Evolutionary conservation across 2,888 invertebrate genomes (phyloP).

Genomic region (Chrysopilus asiliformis): DNA sequence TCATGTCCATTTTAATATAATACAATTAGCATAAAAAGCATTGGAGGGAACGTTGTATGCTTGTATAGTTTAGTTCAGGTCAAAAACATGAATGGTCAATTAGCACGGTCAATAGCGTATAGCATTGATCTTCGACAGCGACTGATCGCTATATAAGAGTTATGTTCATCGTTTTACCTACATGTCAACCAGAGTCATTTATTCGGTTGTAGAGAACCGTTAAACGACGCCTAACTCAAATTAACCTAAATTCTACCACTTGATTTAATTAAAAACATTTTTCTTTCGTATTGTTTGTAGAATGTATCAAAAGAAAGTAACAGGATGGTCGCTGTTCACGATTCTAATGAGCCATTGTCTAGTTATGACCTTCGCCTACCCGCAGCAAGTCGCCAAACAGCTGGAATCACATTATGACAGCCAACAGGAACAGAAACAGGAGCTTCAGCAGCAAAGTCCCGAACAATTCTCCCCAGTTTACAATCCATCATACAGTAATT

Average conservation of each 20-base stretch:
- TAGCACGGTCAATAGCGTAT: slow-evolving; percentile 3
- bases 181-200: too few species aligned
- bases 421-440: slow-evolving; percentile 15
- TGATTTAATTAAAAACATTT: too few species aligned
- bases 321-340: slow-evolving; percentile 55
- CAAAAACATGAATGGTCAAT: slow-evolving; percentile 2
- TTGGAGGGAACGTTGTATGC: too few species aligned
- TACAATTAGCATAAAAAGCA: too few species aligned
- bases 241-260: too few species aligned
- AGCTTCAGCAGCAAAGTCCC: slow-evolving; percentile 16
- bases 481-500: slow-evolving; percentile 15
- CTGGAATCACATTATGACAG: slow-evolving; percentile 7
- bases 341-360: slow-evolving; percentile 53
- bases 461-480: slow-evolving; percentile 25
- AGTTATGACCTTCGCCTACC: slow-evolving; percentile 54
- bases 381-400: slow-evolving; percentile 31
- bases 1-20: too few species aligned
- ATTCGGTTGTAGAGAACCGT: too few species aligned
- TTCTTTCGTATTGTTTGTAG: slow-evolving; percentile 22
- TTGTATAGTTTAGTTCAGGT: slow-evolving; percentile 1
- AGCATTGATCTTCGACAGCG: too few species aligned
- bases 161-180: too few species aligned
- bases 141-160: too few species aligned
- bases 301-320: slow-evolving; percentile 51
- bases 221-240: too few species aligned